Evolutionary conservation across 2,797 vertebrate genomes (phyloP).

Genomic region (Myioborus miniatus): DNA sequence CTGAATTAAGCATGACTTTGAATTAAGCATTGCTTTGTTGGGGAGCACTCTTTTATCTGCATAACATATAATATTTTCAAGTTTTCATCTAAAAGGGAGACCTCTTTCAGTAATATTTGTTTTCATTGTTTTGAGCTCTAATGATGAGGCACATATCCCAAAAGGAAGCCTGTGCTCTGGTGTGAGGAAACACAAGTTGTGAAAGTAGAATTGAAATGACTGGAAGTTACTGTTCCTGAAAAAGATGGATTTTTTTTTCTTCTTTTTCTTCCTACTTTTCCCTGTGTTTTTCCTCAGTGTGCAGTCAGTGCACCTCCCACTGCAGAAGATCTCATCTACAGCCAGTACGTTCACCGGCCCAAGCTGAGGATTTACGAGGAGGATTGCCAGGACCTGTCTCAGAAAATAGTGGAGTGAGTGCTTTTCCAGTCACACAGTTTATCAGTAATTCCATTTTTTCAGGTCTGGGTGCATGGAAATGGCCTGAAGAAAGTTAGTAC

Average conservation of each 20-base stretch:
- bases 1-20: not conserved
- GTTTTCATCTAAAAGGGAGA: not conserved
- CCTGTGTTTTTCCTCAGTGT: constrained; percentile 54
- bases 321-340: constrained; percentile 80
- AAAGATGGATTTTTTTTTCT: too few species aligned
- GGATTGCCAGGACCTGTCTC: constrained; percentile 80
- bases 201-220: not conserved
- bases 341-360: constrained; percentile 82
- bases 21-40: not conserved
- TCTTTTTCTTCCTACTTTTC: not conserved
- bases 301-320: constrained; percentile 60
- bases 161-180: not conserved
- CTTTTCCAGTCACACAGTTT: not conserved
- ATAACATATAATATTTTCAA: not conserved
- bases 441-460: not conserved
- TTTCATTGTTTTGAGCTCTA: not conserved
- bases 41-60: not conserved
- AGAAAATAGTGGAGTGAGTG: constrained; percentile 84
- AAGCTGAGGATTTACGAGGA: constrained; percentile 86
- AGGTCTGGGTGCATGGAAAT: not conserved
- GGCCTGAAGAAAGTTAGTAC: not conserved
- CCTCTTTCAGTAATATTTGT: not conserved
- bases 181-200: rapidly evolving
- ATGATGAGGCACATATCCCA: not conserved
- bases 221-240: not conserved